phyloP scores from a whole-genome alignment of 2,797 vertebrate species.

The Onychomys arenicola region DNA sequence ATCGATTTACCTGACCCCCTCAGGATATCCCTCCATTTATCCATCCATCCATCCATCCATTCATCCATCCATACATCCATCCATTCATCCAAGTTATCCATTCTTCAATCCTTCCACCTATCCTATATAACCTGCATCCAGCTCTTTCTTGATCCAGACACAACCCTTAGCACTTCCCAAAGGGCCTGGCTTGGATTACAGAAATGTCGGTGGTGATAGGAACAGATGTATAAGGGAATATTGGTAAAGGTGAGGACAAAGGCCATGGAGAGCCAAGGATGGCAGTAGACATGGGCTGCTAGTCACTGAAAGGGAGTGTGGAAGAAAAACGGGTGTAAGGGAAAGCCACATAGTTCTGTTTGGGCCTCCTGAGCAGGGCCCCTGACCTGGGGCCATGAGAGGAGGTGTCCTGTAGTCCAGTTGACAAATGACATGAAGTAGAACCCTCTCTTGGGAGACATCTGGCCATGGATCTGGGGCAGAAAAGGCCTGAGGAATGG shows the following conservation, averaged over 20 bases:
- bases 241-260: background rate
- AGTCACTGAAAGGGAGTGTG: too few species aligned
- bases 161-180: background rate
- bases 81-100: background rate
- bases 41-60: too few species aligned
- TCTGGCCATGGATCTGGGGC: background rate
- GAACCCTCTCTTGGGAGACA: background rate
- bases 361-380: background rate
- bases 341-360: background rate
- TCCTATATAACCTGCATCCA: background rate
- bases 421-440: background rate
- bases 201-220: fast-evolving
- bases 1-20: too few species aligned
- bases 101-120: too few species aligned
- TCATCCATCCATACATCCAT: background rate
- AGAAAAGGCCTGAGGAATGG: background rate
- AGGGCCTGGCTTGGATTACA: background rate
- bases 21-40: background rate
- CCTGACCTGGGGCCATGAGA: background rate
- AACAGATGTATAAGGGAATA: background rate
- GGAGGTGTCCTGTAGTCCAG: background rate
- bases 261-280: background rate
- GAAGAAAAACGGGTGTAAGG: background rate
- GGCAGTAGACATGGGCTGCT: background rate
- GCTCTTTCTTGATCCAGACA: background rate